Base-by-base conservation (phyloP, 2,113 vertebrate genomes). In the Chaetodon auriga region DNA sequence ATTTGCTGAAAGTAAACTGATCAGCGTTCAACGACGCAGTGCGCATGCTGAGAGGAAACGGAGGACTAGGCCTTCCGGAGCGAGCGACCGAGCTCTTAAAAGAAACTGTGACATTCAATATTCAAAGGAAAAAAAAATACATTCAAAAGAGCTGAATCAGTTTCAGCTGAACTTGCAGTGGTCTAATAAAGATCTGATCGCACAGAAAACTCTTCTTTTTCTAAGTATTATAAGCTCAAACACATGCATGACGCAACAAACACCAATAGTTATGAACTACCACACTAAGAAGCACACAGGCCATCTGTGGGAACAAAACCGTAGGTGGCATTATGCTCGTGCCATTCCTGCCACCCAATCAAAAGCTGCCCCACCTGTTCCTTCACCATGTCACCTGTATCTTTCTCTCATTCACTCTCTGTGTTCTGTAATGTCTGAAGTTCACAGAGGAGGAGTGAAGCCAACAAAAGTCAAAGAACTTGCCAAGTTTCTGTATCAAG, bases 351-450 rank as follows among this genome's bases (percentile, higher is more conserved):
- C 80, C 90, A 80, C 43, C 81, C 81, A 89, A 82, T 88, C 80
- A 75, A 36, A 87, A 78, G 45, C 71, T 62, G 86, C 87, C 84
- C 68, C 85, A 92, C 92, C 93, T 85, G 85, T 86, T 90, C 73
- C n/a, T 76, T 60, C 6, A 83, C 55, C 54, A 71, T 68, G 87
- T 82, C 88, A 84, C 78, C 86, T 80, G 82, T 73, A 65, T 75
- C 45, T 54, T 60, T 46, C 48, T 65, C 63, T 80, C 65, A 74
- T 82, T 74, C 71, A 75, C 54, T 80, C 66, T 80, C 66, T 46
- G 61, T 49, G 30, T 41, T 58, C 72, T 68, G 69, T 19, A 77
- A 58, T 54, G 75, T 83, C 74, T 83, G 48, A 75, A 73, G 30
- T 75, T 88, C 63, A 86, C 70, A 78, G 54, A 82, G 21, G 70